Evolutionary conservation across 2,888 invertebrate species (phyloP).

Genomic region (Tenthredo distinguenda): DNA sequence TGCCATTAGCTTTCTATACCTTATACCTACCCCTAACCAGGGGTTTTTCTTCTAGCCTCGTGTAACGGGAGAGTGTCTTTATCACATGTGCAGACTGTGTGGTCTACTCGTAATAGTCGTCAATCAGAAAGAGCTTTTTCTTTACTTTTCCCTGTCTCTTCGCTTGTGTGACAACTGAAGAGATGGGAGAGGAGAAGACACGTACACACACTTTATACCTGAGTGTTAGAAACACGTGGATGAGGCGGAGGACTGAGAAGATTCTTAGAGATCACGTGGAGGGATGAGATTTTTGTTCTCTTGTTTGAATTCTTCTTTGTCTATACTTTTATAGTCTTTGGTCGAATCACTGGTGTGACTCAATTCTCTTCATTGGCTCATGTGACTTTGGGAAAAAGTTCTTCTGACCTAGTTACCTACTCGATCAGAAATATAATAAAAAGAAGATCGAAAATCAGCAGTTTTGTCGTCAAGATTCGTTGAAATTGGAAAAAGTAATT

Average conservation of each 20-base stretch:
- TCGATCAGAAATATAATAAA: not conserved
- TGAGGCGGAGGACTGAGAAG: not conserved
- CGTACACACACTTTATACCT: not conserved
- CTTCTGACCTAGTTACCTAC: not conserved
- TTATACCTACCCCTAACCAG: not conserved
- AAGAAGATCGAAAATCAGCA: not conserved
- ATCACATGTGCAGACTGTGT: conserved; percentile 11
- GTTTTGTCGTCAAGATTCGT: not conserved
- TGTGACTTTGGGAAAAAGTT: not conserved
- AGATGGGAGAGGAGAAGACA: not conserved
- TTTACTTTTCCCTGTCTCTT: not conserved
- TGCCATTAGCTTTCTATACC: conserved; percentile 33
- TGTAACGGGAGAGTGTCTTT: conserved; percentile 17
- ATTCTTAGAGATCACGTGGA: not conserved
- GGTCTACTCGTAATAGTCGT: not conserved
- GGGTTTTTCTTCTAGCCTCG: not conserved
- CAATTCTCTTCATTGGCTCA: not conserved
- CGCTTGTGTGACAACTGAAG: not conserved
- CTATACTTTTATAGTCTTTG: not conserved
- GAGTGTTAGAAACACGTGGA: not conserved
- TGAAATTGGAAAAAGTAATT: not conserved
- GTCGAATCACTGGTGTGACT: not conserved
- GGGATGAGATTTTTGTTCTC: not conserved
- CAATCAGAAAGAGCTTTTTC: not conserved
- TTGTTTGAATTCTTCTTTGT: not conserved